Evolutionary conservation across 2,797 vertebrate species (phyloP).

Genomic region (Acestrorhynchus altus): DNA sequence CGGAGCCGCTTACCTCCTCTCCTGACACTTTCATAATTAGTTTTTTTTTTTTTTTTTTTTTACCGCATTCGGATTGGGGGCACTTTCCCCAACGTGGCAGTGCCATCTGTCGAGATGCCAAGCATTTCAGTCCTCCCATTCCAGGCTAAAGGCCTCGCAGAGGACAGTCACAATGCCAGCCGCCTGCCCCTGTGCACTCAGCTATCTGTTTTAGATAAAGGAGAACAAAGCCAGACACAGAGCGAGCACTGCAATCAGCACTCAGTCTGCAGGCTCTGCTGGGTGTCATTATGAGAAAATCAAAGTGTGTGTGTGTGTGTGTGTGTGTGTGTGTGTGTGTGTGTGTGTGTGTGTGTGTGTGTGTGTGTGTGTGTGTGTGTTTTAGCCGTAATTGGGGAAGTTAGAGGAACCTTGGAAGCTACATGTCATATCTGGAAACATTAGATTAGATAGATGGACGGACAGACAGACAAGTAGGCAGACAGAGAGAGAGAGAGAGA

Average conservation of each 20-base stretch:
- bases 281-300: conserved; percentile 41
- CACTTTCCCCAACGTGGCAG: conserved; percentile 63
- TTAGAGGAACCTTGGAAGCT: neutral
- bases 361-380: conserved; percentile 10
- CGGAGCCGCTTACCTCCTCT: conserved; percentile 60
- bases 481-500: neutral
- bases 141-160: conserved; percentile 8
- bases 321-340: conserved; percentile 27
- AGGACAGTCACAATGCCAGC: conserved; percentile 10
- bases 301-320: conserved; percentile 25
- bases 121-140: conserved; percentile 24
- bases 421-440: too few species aligned
- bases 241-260: conserved; percentile 31
- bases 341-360: conserved; percentile 15
- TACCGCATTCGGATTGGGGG: conserved; percentile 48
- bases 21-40: conserved; percentile 70
- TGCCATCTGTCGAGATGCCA: conserved; percentile 70
- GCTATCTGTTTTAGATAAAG: neutral
- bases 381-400: neutral
- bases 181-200: neutral
- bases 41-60: conserved; percentile 55
- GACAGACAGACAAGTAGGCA: neutral
- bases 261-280: conserved; percentile 21
- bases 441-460: conserved; percentile 1
- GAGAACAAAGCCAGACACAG: neutral